Evolutionary conservation across 2,888 invertebrate species (phyloP), one percentile per base, ranked within the genome.

Genomic region (Hydraecia micacea): DNA sequence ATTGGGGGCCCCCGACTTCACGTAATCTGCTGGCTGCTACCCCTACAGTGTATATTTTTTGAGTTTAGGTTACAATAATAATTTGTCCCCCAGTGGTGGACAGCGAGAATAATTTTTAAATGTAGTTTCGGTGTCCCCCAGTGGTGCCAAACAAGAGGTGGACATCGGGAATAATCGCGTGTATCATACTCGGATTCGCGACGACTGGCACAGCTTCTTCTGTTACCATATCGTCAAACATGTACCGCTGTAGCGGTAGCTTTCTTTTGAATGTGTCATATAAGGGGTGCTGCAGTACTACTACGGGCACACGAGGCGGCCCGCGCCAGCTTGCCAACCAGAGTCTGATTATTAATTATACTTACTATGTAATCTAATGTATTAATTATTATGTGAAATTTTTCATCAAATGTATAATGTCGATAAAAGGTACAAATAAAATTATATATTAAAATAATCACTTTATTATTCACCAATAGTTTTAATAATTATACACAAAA

Each of bases 331-430:
- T 95, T 94, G 95, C 95, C 95, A 92, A 92, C 93, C 93, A 91
- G 95, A 95, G 95, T 95, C 95, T 95, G 95, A 94, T 91, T 89
- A 91, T 89, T 90, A 87, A 72, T 67, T 90, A 90, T 90, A 90
- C 89, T 89, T 88, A 86, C 86, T 88, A 78, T 87, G 86, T 87
- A 87, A 89, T 86, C 78, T 86, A 86, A 84, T 87, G 83, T 87
- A 84, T 81, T 85, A 75, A 84, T 87, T 77, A 63, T 65, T 79
- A 80, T 81, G 81, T 86, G 79, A 90, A 89, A 76, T 79, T 46
- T 89, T 90, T 80, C 77, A 84, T 92, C 90, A 91, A 91, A 90
- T 93, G 91, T 91, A 90, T 92, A 92, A 93, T 93, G 81, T 84
- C 79, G 79, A 87, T 81, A 80, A 89, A 89, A 83, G 89, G 89